Conservation (phyloP, 1,140 invertebrate genomes). For the Belonocnema kinseyi region DNA sequence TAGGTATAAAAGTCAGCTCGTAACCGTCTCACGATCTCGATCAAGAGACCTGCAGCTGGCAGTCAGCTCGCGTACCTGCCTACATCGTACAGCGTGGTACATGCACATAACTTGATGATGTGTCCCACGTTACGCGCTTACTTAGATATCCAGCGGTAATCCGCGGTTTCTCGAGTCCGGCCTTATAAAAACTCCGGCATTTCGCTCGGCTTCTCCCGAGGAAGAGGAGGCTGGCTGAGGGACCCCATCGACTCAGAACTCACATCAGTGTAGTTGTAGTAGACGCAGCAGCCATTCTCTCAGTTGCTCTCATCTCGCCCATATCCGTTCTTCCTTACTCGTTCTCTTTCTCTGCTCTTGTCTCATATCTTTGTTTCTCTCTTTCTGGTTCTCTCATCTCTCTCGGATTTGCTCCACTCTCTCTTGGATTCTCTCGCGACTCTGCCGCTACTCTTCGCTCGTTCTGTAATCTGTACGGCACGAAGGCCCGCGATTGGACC, state of each 20-base stretch:
- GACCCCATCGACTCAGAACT: too few relatives aligned
- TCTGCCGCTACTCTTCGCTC: slow-evolving; percentile 52
- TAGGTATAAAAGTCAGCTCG: too few relatives aligned
- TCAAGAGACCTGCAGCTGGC: too few relatives aligned
- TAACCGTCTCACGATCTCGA: too few relatives aligned
- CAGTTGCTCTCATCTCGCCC: slow-evolving; percentile 4
- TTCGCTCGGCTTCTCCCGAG: slow-evolving; percentile 43
- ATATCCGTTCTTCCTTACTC: slow-evolving; percentile 24
- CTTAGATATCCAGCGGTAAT: slow-evolving; percentile 42
- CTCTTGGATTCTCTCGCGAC: slow-evolving; percentile 42
- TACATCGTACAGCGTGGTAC: slow-evolving; percentile 38
- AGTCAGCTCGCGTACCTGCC: slow-evolving; percentile 25
- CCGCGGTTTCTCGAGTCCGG: slow-evolving; percentile 47
- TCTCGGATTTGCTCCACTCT: slow-evolving; percentile 41
- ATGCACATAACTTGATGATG: background rate
- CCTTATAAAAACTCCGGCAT: slow-evolving; percentile 50
- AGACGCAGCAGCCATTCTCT: slow-evolving; percentile 34
- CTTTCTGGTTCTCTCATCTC: slow-evolving; percentile 36
- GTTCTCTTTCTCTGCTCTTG: slow-evolving; percentile 33
- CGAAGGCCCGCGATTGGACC: slow-evolving; percentile 64
- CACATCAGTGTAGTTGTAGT: too few relatives aligned
- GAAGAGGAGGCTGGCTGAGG: too few relatives aligned
- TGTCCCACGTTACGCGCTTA: slow-evolving; percentile 42
- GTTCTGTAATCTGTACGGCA: slow-evolving; percentile 69
- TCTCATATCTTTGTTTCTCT: slow-evolving; percentile 28